Conservation (phyloP, 2,113 vertebrate species). For the Cathartes aura region DNA sequence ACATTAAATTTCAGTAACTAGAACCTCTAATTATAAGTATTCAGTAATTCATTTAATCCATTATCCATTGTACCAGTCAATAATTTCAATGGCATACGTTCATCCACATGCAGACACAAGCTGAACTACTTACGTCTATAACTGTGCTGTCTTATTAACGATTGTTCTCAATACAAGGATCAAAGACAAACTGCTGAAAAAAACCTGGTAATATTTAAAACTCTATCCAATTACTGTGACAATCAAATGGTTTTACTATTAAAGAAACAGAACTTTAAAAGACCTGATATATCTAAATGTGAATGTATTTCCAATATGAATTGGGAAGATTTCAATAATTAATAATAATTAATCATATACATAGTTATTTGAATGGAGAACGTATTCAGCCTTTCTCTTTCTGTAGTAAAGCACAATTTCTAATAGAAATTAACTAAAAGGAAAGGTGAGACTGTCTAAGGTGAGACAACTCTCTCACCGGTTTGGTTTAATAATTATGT, state of each 20-base stretch:
- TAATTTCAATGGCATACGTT: neutral
- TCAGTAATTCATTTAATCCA: neutral
- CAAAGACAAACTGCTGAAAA: neutral
- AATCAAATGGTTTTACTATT: neutral
- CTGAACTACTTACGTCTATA: neutral
- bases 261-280: neutral
- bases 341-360: neutral
- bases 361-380: neutral
- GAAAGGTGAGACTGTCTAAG: neutral
- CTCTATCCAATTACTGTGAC: neutral
- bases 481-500: neutral
- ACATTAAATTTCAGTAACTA: neutral
- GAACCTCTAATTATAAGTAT: neutral
- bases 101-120: neutral
- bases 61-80: neutral
- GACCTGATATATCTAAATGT: neutral
- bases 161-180: neutral
- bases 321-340: neutral
- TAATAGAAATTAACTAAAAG: neutral
- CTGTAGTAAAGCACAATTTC: neutral
- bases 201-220: neutral
- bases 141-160: neutral
- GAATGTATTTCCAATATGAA: neutral
- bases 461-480: neutral
- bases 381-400: neutral